phyloP scores from a whole-genome alignment of 2,888 invertebrate genomes.

The Rhamnusium bicolor region DNA sequence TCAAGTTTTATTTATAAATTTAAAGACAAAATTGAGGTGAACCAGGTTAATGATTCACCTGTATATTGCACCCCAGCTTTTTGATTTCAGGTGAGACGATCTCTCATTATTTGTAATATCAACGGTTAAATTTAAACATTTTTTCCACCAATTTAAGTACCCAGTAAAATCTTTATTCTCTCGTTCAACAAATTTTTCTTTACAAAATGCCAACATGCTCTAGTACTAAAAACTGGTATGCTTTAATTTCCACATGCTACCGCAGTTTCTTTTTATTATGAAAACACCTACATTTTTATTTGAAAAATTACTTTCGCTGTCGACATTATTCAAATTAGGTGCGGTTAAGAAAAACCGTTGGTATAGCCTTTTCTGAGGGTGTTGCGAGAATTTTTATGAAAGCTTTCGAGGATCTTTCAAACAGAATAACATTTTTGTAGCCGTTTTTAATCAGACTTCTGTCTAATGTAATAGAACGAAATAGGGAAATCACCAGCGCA shows the following conservation, averaged over 20 bases:
- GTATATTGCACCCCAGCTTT: too few species aligned
- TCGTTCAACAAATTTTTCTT: too few species aligned
- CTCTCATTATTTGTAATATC: too few species aligned
- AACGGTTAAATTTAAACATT: too few species aligned
- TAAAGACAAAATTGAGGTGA: too few species aligned
- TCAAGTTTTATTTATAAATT: too few species aligned
- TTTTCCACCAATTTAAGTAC: too few species aligned
- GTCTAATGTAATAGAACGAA: neutral
- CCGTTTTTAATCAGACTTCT: slow-evolving; percentile 11
- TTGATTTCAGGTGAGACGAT: too few species aligned
- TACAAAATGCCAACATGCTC: neutral
- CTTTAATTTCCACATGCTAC: neutral
- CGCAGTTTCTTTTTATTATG: neutral
- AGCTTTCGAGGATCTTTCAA: neutral
- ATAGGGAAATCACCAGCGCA: neutral
- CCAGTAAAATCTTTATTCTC: too few species aligned
- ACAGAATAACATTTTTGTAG: neutral
- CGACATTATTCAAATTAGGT: slow-evolving; percentile 1
- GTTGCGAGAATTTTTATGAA: neutral
- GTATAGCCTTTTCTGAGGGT: neutral
- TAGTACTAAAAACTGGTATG: neutral
- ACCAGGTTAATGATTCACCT: too few species aligned
- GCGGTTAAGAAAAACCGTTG: neutral
- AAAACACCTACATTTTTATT: neutral
- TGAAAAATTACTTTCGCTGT: neutral